Percentiles rank a stretch among this genome's conserved stretches.
phyloP scores from a whole-genome alignment of 2,797 vertebrate species.

The Scarus forsteni region DNA sequence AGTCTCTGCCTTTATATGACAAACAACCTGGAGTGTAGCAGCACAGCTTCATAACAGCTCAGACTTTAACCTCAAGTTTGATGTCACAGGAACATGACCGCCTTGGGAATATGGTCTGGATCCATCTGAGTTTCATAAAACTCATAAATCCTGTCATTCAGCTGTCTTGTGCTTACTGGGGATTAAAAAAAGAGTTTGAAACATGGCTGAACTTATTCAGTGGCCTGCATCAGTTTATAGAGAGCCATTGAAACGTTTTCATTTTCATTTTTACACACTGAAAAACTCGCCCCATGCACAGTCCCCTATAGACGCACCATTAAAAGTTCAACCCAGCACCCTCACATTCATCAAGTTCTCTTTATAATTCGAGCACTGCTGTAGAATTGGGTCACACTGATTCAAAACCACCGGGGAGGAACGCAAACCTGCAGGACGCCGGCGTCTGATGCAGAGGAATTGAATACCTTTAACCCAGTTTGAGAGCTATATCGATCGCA shows the following conservation, averaged over 20 bases:
- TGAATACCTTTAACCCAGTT: constrained; percentile 61
- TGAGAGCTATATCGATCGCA: constrained; percentile 54
- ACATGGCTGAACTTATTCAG: no score
- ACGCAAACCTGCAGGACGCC: constrained; percentile 47
- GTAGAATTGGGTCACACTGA: constrained; percentile 47
- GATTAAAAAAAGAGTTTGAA: neutral
- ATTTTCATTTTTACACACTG: neutral
- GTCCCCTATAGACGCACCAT: neutral
- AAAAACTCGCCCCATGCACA: neutral
- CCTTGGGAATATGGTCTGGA: no score
- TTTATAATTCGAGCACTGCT: constrained; percentile 3
- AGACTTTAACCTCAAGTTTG: no score
- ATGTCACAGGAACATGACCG: no score
- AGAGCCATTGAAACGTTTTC: neutral
- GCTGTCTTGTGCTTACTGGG: neutral
- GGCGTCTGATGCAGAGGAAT: constrained; percentile 45
- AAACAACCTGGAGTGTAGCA: no score
- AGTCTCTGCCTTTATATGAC: no score
- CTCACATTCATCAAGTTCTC: neutral
- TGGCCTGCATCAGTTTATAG: neutral
- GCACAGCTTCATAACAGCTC: no score
- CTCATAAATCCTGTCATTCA: constrained; percentile 2
- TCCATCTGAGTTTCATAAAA: constrained; percentile 15
- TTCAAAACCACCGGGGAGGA: constrained; percentile 27
- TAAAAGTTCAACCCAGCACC: neutral